phyloP scores from a whole-genome alignment of 2,797 vertebrate genomes.

The Otolemur crassicaudatus region DNA sequence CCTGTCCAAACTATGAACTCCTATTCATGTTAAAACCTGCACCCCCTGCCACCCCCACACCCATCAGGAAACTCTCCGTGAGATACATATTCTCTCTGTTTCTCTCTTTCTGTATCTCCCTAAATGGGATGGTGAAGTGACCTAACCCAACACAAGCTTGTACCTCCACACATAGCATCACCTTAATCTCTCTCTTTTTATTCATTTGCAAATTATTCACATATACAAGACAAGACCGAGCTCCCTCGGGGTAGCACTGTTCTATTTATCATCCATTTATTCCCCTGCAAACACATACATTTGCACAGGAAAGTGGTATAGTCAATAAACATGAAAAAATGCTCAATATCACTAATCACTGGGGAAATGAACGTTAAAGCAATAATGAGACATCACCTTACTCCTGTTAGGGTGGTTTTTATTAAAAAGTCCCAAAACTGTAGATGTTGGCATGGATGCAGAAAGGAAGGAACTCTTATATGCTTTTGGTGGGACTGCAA shows the following conservation, averaged over 20 bases:
- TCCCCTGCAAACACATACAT: neutral
- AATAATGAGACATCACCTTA: too few relatives aligned
- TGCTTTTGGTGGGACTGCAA: too few relatives aligned
- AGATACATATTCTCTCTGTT: neutral
- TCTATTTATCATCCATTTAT: constrained; percentile 20
- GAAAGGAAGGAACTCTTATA: too few relatives aligned
- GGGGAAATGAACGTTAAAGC: too few relatives aligned
- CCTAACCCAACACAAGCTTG: neutral
- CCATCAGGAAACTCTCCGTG: neutral
- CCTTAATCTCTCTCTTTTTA: neutral
- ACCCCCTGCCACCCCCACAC: neutral
- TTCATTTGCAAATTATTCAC: neutral
- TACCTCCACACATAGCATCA: neutral
- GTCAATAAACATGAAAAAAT: too few relatives aligned
- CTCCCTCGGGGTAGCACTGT: neutral
- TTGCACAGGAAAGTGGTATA: neutral
- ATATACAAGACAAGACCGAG: neutral
- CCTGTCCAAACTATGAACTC: neutral
- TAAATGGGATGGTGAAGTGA: neutral
- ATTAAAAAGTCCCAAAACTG: too few relatives aligned
- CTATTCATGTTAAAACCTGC: neutral
- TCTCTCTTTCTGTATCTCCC: neutral
- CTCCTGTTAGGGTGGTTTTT: too few relatives aligned
- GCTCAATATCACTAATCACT: too few relatives aligned
- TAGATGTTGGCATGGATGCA: too few relatives aligned